These are phyloP conservation scores for Matsumyia berberina DNA, from an alignment of 2,888 invertebrate species.

Conservation along the genomic window DNA sequence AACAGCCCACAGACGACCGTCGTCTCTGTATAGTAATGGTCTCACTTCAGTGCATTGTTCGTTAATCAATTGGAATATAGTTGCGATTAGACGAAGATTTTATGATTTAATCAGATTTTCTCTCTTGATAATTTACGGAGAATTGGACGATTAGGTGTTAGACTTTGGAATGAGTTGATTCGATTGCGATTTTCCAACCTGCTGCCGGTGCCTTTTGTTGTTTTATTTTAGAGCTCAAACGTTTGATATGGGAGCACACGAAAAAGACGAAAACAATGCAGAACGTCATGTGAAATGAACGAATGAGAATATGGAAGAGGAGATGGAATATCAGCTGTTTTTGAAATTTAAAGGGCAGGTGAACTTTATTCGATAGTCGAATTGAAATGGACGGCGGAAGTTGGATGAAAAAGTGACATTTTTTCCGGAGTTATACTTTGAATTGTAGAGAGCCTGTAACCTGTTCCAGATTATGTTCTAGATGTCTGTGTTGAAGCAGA, in stretches of 20 bases:
- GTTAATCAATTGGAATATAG: slow-evolving; percentile 26
- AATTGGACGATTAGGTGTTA: neutral
- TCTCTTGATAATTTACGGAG: slow-evolving; percentile 7
- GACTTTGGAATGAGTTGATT: slow-evolving; percentile 5
- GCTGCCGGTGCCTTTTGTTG: neutral
- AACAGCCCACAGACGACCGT: neutral
- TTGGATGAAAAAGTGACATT: neutral
- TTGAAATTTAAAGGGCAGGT: neutral
- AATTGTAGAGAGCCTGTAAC: too few relatives aligned
- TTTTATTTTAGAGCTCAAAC: too few relatives aligned
- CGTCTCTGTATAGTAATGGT: neutral
- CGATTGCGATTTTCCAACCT: neutral
- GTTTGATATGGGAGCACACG: too few relatives aligned
- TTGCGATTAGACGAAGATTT: slow-evolving; percentile 21
- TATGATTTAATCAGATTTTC: slow-evolving; percentile 1
- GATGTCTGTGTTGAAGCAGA: too few relatives aligned
- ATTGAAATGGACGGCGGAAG: neutral
- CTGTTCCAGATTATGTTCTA: too few relatives aligned
- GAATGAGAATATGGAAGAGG: too few relatives aligned
- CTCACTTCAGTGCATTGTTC: slow-evolving; percentile 18
- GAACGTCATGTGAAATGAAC: slow-evolving; percentile 18
- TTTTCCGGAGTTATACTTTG: neutral
- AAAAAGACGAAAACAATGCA: neutral
- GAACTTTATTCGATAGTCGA: slow-evolving; percentile 25
- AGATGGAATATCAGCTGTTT: slow-evolving; percentile 37